These are phyloP conservation scores for Campopleginae sp. DNA, from an alignment of 2,888 invertebrate genomes.

Conservation along the genomic window DNA sequence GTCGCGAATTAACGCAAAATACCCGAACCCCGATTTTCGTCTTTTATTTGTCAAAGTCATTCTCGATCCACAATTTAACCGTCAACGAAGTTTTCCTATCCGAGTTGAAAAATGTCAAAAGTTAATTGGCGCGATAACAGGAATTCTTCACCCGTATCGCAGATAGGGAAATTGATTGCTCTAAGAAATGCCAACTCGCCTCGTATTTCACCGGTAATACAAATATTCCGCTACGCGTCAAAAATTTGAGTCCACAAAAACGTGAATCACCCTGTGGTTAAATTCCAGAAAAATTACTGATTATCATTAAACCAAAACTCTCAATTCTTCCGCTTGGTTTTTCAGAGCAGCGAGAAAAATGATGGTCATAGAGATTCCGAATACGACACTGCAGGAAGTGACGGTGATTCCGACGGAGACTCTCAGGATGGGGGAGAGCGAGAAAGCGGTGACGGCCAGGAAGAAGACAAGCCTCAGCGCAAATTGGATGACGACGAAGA, in stretches of 20 bases:
- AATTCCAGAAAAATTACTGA: background rate
- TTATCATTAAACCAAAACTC: background rate
- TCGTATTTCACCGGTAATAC: constrained; percentile 38
- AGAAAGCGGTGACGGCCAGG: constrained; percentile 83
- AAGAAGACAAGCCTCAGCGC: constrained; percentile 87
- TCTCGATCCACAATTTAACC: background rate
- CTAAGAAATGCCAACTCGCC: constrained; percentile 47
- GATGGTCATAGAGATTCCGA: constrained; percentile 81
- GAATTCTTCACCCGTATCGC: constrained; percentile 55
- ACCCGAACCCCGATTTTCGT: background rate
- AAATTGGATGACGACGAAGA: constrained; percentile 97
- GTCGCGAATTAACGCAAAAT: background rate
- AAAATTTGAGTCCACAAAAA: too few species aligned
- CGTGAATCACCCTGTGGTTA: background rate
- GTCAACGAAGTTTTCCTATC: background rate
- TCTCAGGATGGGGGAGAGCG: constrained; percentile 81
- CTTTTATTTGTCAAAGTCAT: background rate
- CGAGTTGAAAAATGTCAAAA: constrained; percentile 25
- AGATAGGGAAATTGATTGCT: constrained; percentile 56
- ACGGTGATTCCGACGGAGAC: constrained; percentile 77
- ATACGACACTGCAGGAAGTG: constrained; percentile 80
- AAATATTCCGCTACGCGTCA: background rate
- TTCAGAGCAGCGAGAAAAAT: constrained; percentile 80
- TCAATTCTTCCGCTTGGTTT: constrained; percentile 9
- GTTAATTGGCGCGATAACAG: constrained; percentile 55